Conservation (phyloP, 2,113 vertebrate genomes). For the Toxostoma redivivum region DNA sequence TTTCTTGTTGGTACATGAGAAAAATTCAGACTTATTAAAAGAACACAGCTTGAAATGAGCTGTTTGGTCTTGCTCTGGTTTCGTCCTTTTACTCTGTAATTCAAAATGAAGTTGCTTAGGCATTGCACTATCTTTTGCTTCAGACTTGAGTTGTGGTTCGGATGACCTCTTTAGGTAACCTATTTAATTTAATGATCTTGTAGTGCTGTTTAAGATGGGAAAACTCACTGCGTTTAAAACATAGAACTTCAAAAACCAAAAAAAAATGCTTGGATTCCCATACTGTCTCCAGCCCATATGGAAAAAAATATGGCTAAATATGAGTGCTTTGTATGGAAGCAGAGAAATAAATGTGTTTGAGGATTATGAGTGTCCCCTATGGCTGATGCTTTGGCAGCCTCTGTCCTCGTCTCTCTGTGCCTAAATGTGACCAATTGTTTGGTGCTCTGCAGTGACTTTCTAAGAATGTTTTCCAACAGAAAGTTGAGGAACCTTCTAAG, state of each 20-base stretch:
- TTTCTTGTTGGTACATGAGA: neutral
- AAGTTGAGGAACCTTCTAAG: neutral
- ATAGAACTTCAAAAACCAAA: neutral
- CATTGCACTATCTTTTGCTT: neutral
- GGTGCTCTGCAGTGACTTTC: neutral
- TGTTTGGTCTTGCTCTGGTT: neutral
- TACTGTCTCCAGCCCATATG: neutral
- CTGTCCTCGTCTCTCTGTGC: neutral
- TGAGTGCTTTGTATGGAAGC: neutral
- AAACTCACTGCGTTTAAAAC: neutral
- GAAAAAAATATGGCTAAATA: neutral
- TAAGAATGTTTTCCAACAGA: neutral
- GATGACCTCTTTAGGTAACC: neutral
- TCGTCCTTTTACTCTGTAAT: neutral
- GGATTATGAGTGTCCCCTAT: fast-evolving
- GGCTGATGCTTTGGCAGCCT: neutral
- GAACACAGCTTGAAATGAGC: neutral
- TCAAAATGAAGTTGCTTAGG: neutral
- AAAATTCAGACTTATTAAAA: neutral
- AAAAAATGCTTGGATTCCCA: neutral
- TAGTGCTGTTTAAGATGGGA: neutral
- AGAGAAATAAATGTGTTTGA: neutral
- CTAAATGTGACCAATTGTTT: fast-evolving
- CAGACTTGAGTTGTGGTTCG: neutral
- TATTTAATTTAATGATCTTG: neutral